These are phyloP conservation scores for Pimephales promelas DNA, from an alignment of 2,113 vertebrate species.

Conservation along the genomic window DNA sequence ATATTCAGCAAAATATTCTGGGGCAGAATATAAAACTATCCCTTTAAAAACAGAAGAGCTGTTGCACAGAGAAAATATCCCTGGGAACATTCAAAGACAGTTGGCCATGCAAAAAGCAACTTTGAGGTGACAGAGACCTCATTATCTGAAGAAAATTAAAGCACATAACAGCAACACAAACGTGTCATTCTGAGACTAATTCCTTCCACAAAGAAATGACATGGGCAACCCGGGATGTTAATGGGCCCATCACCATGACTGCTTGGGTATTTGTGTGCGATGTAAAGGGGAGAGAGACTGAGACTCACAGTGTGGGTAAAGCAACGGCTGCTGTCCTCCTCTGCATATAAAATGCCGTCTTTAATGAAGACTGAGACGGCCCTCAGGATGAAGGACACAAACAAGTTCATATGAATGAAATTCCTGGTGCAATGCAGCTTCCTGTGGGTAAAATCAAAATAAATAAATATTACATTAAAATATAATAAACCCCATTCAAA, in stretches of 20 bases:
- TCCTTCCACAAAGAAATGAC: slow-evolving; percentile 30
- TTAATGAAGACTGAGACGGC: slow-evolving; percentile 98
- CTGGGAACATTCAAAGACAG: neutral
- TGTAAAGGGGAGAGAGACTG: neutral
- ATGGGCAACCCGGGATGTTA: slow-evolving; percentile 26
- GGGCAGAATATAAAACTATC: neutral
- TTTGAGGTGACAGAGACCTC: slow-evolving; percentile 33
- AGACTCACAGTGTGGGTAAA: slow-evolving; percentile 83
- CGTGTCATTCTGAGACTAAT: slow-evolving; percentile 27
- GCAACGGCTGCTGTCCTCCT: slow-evolving; percentile 91
- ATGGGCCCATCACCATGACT: slow-evolving; percentile 34
- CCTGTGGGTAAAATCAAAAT: slow-evolving; percentile 67
- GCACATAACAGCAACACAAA: slow-evolving; percentile 1
- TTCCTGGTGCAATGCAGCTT: slow-evolving; percentile 98
- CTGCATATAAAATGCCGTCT: slow-evolving; percentile 90
- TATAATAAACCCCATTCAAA: neutral
- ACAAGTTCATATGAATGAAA: slow-evolving; percentile 99
- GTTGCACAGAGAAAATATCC: neutral
- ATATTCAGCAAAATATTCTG: too few relatives aligned
- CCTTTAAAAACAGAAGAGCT: neutral
- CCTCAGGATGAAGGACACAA: slow-evolving; percentile 95
- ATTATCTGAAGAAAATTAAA: slow-evolving; percentile 44
- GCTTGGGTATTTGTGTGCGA: slow-evolving; percentile 5
- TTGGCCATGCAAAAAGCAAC: slow-evolving; percentile 13
- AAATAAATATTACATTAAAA: neutral